Evolutionary conservation across 2,888 invertebrate species (phyloP), one percentile per base, ranked within the genome.

Genomic region (Hoplodrina blanda): DNA sequence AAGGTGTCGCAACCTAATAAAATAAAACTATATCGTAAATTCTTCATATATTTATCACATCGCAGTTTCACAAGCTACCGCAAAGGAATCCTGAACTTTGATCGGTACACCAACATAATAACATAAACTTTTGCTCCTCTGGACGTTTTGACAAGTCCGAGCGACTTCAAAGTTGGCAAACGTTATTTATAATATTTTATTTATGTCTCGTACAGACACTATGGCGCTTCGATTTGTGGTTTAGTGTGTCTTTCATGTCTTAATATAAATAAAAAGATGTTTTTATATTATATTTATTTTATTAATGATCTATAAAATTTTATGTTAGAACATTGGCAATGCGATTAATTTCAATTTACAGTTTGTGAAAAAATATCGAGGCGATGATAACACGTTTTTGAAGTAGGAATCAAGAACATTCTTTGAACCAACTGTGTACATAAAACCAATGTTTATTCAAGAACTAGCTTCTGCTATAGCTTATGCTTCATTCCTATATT

Each of bases 51-150:
- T 79, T 78, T 83, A 83, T 78, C 76, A 74, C 68, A 50, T 59
- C 49, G 6, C 69, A 75, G 62, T 82, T 78, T 74, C 80, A 76
- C 81, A 81, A 81, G 62, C 61, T 56, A 70, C 70, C 65, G 76
- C 76, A 70, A 73, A 80, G 80, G 72, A 79, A 82, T 83, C 69
- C 73, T 80, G 82, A 91, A 91, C 89, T 92, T 92, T 91, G 90
- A 91, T 90, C 90, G 89, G 82, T 80, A 79, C 71, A 79, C 83
- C 78, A 81, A 83, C 83, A 71, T 82, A 80, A 80, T 83, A 87
- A 86, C 89, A 87, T 90, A 90, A 90, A 90, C 84, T 88, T 87
- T 86, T 80, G 86, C 87, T 90, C 88, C 88, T 90, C 91, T 88
- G 73, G 86, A 85, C 87, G 84, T 90, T 92, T 91, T 92, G 92